phyloP scores from a whole-genome alignment of 1,140 invertebrate species.

The Ceratina calcarata region DNA sequence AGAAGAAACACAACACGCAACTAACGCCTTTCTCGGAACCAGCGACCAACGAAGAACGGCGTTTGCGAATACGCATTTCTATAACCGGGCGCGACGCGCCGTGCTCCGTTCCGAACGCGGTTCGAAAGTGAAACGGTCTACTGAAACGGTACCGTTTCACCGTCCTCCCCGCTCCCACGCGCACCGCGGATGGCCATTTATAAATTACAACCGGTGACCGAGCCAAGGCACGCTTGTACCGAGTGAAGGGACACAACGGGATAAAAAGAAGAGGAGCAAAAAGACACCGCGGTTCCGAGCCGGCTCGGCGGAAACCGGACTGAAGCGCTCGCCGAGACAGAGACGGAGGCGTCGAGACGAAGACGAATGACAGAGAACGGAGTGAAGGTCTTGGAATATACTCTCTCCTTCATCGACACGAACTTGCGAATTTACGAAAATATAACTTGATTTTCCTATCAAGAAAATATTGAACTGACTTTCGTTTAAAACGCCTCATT shows the following conservation, averaged over 20 bases:
- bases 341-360: constrained; percentile 43
- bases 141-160: constrained; percentile 59
- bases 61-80: background rate
- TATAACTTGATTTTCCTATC: no score
- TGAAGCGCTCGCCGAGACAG: constrained; percentile 39
- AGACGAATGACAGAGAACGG: constrained; percentile 13
- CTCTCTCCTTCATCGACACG: constrained; percentile 24
- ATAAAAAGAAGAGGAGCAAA: constrained; percentile 11
- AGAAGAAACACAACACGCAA: constrained; percentile 10
- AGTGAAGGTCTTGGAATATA: background rate
- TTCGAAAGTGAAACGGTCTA: constrained; percentile 72
- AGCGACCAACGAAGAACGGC: background rate
- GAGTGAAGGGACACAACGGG: constrained; percentile 44
- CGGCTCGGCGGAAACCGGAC: constrained; percentile 51
- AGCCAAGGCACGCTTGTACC: constrained; percentile 41
- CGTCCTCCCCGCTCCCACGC: background rate
- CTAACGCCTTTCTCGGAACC: constrained; percentile 30
- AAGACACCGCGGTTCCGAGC: constrained; percentile 21
- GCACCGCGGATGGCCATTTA: constrained; percentile 59
- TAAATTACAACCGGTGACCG: constrained; percentile 63
- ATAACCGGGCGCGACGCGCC: background rate
- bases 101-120: background rate
- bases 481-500: no score
- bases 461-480: background rate
- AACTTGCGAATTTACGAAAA: no score